Evolutionary conservation across 2,113 vertebrate genomes (phyloP), one percentile per base, ranked within the genome.

Genomic region (Dolichotis patagonum): DNA sequence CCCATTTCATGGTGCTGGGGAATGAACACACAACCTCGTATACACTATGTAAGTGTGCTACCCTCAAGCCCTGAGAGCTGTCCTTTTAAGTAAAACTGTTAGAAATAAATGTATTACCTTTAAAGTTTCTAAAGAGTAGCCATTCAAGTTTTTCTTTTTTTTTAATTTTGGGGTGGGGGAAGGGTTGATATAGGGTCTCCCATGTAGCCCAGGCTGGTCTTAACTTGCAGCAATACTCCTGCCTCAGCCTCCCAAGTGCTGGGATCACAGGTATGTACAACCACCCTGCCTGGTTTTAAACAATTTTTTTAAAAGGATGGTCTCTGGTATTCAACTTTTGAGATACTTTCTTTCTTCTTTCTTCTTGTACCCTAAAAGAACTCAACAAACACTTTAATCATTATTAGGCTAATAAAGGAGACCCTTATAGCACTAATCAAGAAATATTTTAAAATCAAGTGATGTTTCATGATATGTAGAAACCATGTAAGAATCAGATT

Each of bases 351-450:
- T 58, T 62, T 10, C 19, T 62, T 49, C 63, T 84, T 93, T 96
- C 43, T 91, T 84, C n/a, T 63, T 32, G 3, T 80, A 63, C 32
- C n/a, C 43, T 91, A 88, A 81, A 92, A 71, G 9, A 90, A 85
- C 49, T 54, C 69, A 82, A 54, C 77, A 46, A 87, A 90, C 35
- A 85, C 67, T 77, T 96, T 95, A 88, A 54, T 93, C 52, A 80
- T 30, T 81, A 80, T 17, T 54, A 30, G 54, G 35, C 11, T 92
- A 94, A 83, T 90, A 78, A 97, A 54, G 1, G n/a, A 90, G 16
- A 87, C 43, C 30, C 77, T 65, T 85, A 90, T 30, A 65, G 35
- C 67, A 73, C 69, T 41, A 88, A 63, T 54, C 41, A 95, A 22
- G 67, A 85, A 85, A 71, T 65, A 91, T 38, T 52, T 67, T 82